Conservation (phyloP, 2,888 invertebrate species). For the Tetanocera ferruginea region DNA sequence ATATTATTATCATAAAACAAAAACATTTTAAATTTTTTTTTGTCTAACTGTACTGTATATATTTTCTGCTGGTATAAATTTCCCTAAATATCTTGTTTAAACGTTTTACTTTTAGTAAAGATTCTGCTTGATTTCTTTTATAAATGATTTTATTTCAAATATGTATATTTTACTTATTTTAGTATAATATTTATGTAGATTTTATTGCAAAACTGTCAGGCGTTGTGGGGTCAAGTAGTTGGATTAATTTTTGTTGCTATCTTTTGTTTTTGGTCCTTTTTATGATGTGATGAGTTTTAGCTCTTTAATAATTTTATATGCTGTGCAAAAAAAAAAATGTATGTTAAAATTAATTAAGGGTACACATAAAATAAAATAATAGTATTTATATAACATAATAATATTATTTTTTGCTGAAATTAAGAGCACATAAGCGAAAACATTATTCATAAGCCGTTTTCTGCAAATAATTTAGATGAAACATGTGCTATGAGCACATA, state of each 20-base stretch:
- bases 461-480: too few species aligned
- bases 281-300: not conserved
- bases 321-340: not conserved
- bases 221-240: not conserved
- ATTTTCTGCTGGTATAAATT: constrained; percentile 16
- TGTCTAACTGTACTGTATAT: not conserved
- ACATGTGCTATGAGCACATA: too few species aligned
- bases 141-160: not conserved
- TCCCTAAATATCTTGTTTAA: constrained; percentile 18
- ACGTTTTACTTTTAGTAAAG: not conserved
- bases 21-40: too few species aligned
- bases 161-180: not conserved
- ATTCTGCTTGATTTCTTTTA: not conserved
- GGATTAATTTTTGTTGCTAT: not conserved
- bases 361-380: not conserved
- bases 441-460: too few species aligned
- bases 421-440: too few species aligned
- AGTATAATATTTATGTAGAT: not conserved
- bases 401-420: too few species aligned
- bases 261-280: constrained; percentile 21
- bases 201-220: constrained; percentile 24
- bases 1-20: too few species aligned
- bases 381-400: not conserved
- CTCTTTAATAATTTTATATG: not conserved
- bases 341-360: not conserved